Base-by-base conservation (phyloP, 23 tunicate species). In the Phallusia fumigata region DNA sequence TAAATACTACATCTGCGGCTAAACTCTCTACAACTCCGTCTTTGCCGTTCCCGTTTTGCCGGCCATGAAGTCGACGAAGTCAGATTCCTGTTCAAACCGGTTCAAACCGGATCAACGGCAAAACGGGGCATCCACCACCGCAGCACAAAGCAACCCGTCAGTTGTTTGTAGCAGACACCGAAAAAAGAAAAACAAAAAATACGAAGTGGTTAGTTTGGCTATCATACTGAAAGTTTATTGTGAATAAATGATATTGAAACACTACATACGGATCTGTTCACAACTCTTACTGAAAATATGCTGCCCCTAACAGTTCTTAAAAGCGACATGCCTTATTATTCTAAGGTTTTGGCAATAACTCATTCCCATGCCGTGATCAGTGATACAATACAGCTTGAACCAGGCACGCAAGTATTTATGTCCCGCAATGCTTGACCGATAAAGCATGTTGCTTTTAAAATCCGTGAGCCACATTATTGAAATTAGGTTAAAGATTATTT, bases 21-120 rank as follows among this genome's bases (percentile, higher is more conserved):
- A 58, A 21, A 21, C 28, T 1, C 16, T 26, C 53, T 81, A 85
- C 74, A 92, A 81, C 82, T 92, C 97, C 24, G 91, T 80, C 76
- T 92, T 92, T 33, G 75, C 40, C 26, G 45, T 65, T 5, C 85
- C 88, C 22, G 82, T 45, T 32, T 74, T 87, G 15, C 80, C 84
- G 26, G 82, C n/a, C 91, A 92, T 92, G 86, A 77, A 92, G 19
- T 84, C 85, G 36, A 83, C 90, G 80, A 92, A 92, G 76, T 83
- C 91, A 5, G 91, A 65, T 80, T 92, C 97, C 97, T 92, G 76
- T 53, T 87, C 18, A 75, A 75, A 75, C 69, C 69, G 69, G 69
- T 58, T 58, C 13, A 24, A 58, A 58, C 69, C 69, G 69, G 69
- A 58, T 13, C 69, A 24, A 58, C 28, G 28, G 69, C 69, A 58